Percentiles rank a stretch among this genome's conserved stretches.
These are phyloP conservation scores for Alosa alosa DNA, from an alignment of 2,113 vertebrate genomes.

Conservation along the genomic window DNA sequence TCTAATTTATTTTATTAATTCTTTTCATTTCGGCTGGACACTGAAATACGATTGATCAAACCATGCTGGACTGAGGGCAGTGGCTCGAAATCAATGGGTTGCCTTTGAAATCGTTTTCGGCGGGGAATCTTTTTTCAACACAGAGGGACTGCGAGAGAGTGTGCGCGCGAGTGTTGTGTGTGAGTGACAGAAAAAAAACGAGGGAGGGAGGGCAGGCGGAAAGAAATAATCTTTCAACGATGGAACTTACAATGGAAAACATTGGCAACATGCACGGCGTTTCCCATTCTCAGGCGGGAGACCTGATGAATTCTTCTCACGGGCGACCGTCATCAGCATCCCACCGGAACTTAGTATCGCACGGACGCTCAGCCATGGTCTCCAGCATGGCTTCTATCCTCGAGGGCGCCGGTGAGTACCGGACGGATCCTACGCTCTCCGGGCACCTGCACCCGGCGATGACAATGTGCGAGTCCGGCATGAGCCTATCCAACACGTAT, in stretches of 20 bases:
- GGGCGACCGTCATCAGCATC: constrained; percentile 77
- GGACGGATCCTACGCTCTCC: constrained; percentile 81
- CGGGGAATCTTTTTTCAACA: constrained; percentile 44
- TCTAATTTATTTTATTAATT: not conserved
- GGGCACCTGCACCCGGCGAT: constrained; percentile 91
- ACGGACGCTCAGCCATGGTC: constrained; percentile 83
- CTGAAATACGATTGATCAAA: constrained; percentile 34
- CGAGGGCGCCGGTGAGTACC: constrained; percentile 86
- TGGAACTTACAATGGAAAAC: constrained; percentile 97
- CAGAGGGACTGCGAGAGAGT: not conserved
- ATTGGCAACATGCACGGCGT: constrained; percentile 86
- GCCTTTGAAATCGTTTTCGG: constrained; percentile 66
- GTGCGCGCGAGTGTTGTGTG: constrained; percentile 42
- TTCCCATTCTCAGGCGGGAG: constrained; percentile 85
- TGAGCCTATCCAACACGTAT: constrained; percentile 92
- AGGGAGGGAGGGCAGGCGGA: constrained; percentile 55
- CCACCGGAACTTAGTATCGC: constrained; percentile 84
- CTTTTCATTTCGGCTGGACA: constrained; percentile 10
- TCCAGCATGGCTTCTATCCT: constrained; percentile 88
- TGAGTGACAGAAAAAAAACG: constrained; percentile 63
- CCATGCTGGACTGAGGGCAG: constrained; percentile 60
- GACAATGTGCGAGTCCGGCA: constrained; percentile 93
- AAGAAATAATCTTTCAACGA: constrained; percentile 65
- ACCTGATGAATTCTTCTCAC: constrained; percentile 88
- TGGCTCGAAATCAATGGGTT: constrained; percentile 73